These are phyloP conservation scores for Gobio occitaniae DNA, from an alignment of 2,797 vertebrate species.

Conservation along the genomic window DNA sequence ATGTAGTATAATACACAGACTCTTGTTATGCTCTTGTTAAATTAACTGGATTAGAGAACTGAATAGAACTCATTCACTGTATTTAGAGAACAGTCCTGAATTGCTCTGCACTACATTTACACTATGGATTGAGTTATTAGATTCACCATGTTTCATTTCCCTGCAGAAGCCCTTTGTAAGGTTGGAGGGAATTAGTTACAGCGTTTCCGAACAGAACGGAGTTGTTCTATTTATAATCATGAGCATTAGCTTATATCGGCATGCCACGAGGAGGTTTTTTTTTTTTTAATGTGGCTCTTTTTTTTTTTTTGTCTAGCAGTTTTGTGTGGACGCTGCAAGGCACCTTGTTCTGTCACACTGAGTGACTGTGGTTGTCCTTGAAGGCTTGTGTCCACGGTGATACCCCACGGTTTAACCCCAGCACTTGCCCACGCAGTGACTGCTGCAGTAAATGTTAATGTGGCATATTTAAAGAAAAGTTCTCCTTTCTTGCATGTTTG, in stretches of 20 bases:
- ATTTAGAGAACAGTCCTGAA: constrained; percentile 33
- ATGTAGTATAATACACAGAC: constrained; percentile 4
- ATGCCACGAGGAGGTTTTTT: constrained; percentile 52
- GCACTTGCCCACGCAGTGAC: neutral
- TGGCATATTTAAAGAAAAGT: constrained; percentile 6
- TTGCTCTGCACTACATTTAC: neutral
- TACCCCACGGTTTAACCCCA: constrained; percentile 50
- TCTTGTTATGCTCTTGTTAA: constrained; percentile 42
- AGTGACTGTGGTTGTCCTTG: constrained; percentile 76
- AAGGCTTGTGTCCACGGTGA: constrained; percentile 68
- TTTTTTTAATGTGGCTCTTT: constrained; percentile 56
- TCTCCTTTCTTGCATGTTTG: neutral
- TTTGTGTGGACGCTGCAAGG: constrained; percentile 59
- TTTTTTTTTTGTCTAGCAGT: constrained; percentile 53
- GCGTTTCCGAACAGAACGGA: constrained; percentile 6
- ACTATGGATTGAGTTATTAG: constrained; percentile 7
- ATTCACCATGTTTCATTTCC: constrained; percentile 25
- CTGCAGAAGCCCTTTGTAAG: constrained; percentile 25
- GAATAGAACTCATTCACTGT: constrained; percentile 29
- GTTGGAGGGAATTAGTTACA: constrained; percentile 39
- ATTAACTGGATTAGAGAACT: constrained; percentile 47
- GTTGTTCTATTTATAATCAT: constrained; percentile 54
- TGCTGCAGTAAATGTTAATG: constrained; percentile 17
- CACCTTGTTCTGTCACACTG: constrained; percentile 72
- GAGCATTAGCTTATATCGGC: constrained; percentile 51